These are phyloP conservation scores for Hemithea aestivaria DNA, from an alignment of 2,888 invertebrate genomes.

Conservation along the genomic window DNA sequence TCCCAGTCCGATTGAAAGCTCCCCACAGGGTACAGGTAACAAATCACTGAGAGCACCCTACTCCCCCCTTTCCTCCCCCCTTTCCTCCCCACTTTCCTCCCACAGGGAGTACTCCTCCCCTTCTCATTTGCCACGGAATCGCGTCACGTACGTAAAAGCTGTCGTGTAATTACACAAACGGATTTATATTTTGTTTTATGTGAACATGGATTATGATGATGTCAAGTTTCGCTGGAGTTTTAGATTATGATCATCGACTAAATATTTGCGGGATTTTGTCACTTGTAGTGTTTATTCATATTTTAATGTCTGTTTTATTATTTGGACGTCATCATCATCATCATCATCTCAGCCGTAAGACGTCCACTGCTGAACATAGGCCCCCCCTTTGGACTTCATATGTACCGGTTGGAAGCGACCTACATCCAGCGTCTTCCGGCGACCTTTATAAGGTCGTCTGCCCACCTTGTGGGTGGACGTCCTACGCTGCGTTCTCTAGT, in stretches of 20 bases:
- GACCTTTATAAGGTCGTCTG: too few species aligned
- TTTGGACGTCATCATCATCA: too few species aligned
- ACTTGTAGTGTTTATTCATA: too few species aligned
- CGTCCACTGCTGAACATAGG: too few species aligned
- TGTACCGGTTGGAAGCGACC: too few species aligned
- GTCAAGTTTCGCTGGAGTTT: constrained; percentile 12
- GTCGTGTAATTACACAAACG: constrained; percentile 47
- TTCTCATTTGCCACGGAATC: constrained; percentile 42
- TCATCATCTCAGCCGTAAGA: too few species aligned
- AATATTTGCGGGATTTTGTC: too few species aligned
- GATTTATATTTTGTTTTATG: constrained; percentile 36
- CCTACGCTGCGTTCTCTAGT: too few species aligned
- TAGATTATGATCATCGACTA: background rate
- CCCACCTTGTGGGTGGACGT: too few species aligned
- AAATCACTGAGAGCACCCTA: constrained; percentile 33
- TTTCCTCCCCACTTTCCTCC: constrained; percentile 7
- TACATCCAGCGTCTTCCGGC: too few species aligned
- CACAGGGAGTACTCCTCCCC: constrained; percentile 17
- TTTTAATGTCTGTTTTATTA: too few species aligned
- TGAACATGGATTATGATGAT: constrained; percentile 26
- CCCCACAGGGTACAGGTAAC: constrained; percentile 35
- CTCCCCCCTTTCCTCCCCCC: constrained; percentile 6
- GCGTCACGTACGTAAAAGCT: constrained; percentile 42
- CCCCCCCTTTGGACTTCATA: too few species aligned
- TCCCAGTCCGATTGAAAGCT: constrained; percentile 39